A percentile compares a stretch with the other conserved stretches of the same genome.
Conservation (phyloP, 2,797 vertebrate genomes). For the Champsocephalus esox region DNA sequence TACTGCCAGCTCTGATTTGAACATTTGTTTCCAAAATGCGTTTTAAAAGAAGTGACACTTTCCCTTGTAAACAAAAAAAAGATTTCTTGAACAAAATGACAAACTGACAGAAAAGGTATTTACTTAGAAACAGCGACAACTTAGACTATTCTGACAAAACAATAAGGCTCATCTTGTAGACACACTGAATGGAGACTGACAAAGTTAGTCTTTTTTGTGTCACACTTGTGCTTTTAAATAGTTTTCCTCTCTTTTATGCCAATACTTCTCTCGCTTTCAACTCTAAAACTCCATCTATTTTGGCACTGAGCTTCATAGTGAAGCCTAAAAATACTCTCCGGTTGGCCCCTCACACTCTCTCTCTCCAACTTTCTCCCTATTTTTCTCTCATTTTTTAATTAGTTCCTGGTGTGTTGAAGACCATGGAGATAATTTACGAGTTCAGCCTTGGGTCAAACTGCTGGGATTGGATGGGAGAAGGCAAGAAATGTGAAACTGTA, state of each 20-base stretch:
- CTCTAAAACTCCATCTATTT: neutral
- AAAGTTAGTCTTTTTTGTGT: neutral
- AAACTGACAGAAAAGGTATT: slow-evolving; percentile 6
- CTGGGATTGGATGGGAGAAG: slow-evolving; percentile 22
- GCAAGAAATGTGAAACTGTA: slow-evolving; percentile 25
- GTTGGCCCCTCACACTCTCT: neutral
- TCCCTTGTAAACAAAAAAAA: neutral
- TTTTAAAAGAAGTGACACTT: slow-evolving; percentile 36
- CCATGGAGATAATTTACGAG: slow-evolving; percentile 42
- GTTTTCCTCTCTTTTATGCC: slow-evolving; percentile 7
- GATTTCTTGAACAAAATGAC: slow-evolving; percentile 21
- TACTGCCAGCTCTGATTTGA: slow-evolving; percentile 38
- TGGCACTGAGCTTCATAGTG: neutral
- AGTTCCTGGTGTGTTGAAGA: slow-evolving; percentile 50
- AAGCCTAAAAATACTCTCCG: neutral
- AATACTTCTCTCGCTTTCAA: neutral
- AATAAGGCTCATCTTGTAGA: slow-evolving; percentile 12
- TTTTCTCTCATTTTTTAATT: slow-evolving; percentile 48
- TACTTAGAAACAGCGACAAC: neutral
- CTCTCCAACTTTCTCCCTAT: slow-evolving; percentile 6
- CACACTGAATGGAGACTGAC: slow-evolving; percentile 4
- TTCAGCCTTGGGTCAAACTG: slow-evolving; percentile 53
- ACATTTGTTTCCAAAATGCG: slow-evolving; percentile 32
- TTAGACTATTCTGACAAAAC: slow-evolving; percentile 20
- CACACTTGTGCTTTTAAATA: neutral